phyloP scores from a whole-genome alignment of 2,113 vertebrate species.

The Corythoichthys intestinalis region DNA sequence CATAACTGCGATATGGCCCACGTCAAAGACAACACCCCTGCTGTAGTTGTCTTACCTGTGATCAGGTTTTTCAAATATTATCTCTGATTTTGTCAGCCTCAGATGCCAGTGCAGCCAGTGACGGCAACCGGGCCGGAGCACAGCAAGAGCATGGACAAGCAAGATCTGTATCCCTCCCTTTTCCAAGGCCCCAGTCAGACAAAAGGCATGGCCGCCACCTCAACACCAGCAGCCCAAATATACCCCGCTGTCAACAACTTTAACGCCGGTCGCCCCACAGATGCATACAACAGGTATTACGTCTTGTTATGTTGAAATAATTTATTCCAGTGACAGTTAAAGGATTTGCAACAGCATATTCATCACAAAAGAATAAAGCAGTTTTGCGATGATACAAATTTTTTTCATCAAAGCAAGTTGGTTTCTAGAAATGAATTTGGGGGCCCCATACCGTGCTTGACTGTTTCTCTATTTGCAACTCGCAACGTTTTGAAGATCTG shows the following conservation, averaged over 20 bases:
- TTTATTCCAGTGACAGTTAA: background rate
- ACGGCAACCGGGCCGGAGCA: constrained; percentile 74
- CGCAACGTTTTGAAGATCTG: background rate
- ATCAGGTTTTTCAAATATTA: background rate
- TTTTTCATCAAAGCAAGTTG: background rate
- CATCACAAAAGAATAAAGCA: too few relatives aligned
- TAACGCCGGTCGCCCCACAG: constrained; percentile 65
- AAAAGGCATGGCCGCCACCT: constrained; percentile 79
- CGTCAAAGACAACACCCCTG: too few relatives aligned
- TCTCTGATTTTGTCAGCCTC: constrained; percentile 10
- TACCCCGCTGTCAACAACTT: constrained; percentile 81
- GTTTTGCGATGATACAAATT: too few relatives aligned
- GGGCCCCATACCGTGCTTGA: background rate
- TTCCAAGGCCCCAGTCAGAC: constrained; percentile 75
- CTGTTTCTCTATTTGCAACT: background rate
- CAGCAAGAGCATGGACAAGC: constrained; percentile 80
- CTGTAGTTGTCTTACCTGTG: background rate
- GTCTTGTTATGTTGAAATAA: background rate
- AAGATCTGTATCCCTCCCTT: constrained; percentile 66
- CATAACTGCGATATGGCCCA: too few relatives aligned
- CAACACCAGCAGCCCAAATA: constrained; percentile 76
- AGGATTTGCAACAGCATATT: background rate
- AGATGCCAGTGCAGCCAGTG: constrained; percentile 82
- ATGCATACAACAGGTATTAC: constrained; percentile 86
- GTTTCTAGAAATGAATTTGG: too few relatives aligned